Percentiles rank a stretch among this genome's conserved stretches.
These are phyloP conservation scores for Saccopteryx bilineata DNA, from an alignment of 2,113 vertebrate genomes.

Conservation along the genomic window DNA sequence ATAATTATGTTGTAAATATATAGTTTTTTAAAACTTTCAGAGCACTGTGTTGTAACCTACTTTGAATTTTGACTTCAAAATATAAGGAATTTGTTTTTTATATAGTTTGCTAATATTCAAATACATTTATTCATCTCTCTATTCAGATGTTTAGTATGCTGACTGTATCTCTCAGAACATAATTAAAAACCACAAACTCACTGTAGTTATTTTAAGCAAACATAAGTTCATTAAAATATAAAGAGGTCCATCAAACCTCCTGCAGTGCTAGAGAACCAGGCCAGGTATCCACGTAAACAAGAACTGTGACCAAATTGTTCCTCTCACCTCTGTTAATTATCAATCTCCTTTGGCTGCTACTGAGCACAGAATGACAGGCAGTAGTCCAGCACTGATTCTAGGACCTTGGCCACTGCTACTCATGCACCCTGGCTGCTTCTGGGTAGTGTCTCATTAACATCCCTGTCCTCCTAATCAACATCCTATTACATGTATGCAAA, in stretches of 20 bases:
- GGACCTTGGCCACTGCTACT: not conserved
- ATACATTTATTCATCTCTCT: not conserved
- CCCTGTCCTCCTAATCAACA: not conserved
- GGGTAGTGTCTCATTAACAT: not conserved
- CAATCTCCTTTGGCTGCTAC: not conserved
- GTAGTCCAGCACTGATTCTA: fast-evolving
- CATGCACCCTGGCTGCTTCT: not conserved
- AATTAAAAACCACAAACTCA: not conserved
- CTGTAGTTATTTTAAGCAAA: not conserved
- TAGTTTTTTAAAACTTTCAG: not conserved
- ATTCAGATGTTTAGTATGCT: not conserved
- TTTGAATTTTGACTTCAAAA: not conserved
- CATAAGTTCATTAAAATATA: not conserved
- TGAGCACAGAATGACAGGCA: not conserved
- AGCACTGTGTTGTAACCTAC: not conserved
- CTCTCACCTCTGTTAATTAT: not conserved
- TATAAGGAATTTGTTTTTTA: not conserved
- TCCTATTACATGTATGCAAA: not conserved
- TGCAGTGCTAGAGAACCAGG: not conserved
- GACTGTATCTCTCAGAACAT: not conserved
- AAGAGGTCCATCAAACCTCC: not conserved
- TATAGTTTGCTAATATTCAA: not conserved
- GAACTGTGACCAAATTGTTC: not conserved
- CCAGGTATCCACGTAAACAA: not conserved
- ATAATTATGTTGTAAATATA: not conserved